Percentiles rank a stretch among this genome's conserved stretches.
These are phyloP conservation scores for Pseudochirops cupreus DNA, from an alignment of 2,797 vertebrate genomes.

Conservation along the genomic window DNA sequence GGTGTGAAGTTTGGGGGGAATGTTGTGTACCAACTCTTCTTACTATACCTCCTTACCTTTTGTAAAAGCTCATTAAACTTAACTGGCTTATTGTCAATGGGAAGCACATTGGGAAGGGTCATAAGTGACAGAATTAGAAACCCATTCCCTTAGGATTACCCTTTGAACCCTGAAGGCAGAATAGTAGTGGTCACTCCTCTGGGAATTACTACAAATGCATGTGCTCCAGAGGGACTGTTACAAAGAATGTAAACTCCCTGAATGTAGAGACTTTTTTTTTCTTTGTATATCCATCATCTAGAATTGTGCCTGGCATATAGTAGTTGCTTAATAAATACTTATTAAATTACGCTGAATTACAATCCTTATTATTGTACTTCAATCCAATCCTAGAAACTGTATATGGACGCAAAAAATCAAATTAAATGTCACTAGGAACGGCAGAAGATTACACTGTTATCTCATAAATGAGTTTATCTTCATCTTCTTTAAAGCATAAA, in stretches of 20 bases:
- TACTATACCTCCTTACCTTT: neutral
- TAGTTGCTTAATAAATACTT: neutral
- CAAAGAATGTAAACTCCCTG: neutral
- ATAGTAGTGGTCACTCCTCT: neutral
- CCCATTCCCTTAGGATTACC: neutral
- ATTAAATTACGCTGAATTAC: neutral
- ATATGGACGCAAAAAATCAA: neutral
- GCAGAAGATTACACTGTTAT: neutral
- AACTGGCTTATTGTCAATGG: neutral
- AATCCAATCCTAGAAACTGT: neutral
- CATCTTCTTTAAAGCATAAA: neutral
- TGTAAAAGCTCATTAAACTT: neutral
- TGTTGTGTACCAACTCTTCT: neutral
- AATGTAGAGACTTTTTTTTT: neutral
- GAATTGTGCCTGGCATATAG: neutral
- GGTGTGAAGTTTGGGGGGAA: neutral
- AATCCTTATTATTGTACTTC: neutral
- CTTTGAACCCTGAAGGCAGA: neutral
- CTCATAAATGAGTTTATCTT: neutral
- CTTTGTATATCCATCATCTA: neutral
- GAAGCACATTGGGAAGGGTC: neutral
- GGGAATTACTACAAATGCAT: neutral
- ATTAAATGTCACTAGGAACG: neutral
- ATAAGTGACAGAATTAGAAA: neutral
- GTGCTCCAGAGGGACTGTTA: neutral